These are phyloP conservation scores for Philaenus spumarius DNA, from an alignment of 1,140 invertebrate species.

Conservation along the genomic window DNA sequence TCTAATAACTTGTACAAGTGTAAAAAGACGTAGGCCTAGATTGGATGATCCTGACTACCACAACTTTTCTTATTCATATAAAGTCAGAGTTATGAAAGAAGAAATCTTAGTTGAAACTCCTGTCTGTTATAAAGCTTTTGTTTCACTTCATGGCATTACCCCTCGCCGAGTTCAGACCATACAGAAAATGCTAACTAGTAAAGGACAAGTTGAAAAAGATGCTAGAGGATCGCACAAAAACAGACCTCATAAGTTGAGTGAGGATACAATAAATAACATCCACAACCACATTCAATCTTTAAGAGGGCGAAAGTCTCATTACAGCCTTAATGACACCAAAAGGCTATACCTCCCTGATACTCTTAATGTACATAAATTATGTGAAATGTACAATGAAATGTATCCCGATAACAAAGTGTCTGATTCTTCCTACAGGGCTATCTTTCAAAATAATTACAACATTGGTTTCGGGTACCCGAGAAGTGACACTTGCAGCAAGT, in stretches of 20 bases:
- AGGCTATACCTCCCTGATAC: conserved; percentile 16
- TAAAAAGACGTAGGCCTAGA: conserved; percentile 4
- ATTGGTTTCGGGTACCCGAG: conserved; percentile 20
- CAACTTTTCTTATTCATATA: conserved; percentile 11
- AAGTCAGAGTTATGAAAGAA: background rate
- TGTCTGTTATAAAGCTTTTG: conserved; percentile 3
- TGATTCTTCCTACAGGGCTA: conserved; percentile 10
- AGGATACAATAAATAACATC: background rate
- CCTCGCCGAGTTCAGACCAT: conserved; percentile 13
- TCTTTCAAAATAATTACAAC: conserved; percentile 18
- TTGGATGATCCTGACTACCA: conserved; percentile 12
- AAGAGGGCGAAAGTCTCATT: conserved; percentile 5
- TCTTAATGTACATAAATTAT: conserved; percentile 20
- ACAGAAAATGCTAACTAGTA: conserved; percentile 1
- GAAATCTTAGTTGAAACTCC: background rate
- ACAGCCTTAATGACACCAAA: conserved; percentile 2
- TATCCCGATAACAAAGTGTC: conserved; percentile 4
- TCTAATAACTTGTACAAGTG: conserved; percentile 8
- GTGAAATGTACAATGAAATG: conserved; percentile 7
- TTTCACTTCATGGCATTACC: conserved; percentile 6
- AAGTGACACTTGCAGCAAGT: conserved; percentile 8
- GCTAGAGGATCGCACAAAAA: conserved; percentile 10
- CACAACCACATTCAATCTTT: conserved; percentile 15
- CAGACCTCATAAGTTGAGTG: conserved; percentile 10
- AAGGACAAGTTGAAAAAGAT: conserved; percentile 6